Evolutionary conservation across 2,113 vertebrate genomes (phyloP).

Genomic region (Heloderma charlesbogerti): DNA sequence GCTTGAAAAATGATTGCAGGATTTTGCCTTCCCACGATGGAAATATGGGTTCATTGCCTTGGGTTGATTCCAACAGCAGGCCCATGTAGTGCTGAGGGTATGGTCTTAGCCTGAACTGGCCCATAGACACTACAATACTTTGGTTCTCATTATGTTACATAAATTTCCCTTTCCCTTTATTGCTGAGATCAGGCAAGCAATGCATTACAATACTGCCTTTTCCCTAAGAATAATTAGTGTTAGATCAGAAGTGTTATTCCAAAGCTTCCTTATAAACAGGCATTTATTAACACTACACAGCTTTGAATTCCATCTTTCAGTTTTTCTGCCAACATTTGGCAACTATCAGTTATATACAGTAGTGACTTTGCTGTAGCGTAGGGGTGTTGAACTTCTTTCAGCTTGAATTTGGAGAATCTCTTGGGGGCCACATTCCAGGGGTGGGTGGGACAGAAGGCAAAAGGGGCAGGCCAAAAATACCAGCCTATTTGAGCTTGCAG

Average conservation of each 20-base stretch:
- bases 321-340: not conserved
- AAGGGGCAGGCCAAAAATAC: too few species aligned
- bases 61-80: too few species aligned
- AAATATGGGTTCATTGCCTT: not conserved
- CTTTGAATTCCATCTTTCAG: slow-evolving; percentile 45
- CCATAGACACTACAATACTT: not conserved
- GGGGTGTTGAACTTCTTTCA: too few species aligned
- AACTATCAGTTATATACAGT: not conserved
- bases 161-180: too few species aligned
- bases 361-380: too few species aligned
- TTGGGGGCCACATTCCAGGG: too few species aligned
- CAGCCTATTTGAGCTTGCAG: too few species aligned
- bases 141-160: not conserved
- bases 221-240: not conserved
- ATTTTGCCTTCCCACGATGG: not conserved
- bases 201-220: not conserved
- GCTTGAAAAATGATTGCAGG: not conserved
- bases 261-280: slow-evolving; percentile 21
- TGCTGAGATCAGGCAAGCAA: not conserved
- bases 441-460: too few species aligned
- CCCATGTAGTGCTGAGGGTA: not conserved
- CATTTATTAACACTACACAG: slow-evolving; percentile 49
- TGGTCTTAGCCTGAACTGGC: not conserved
- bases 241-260: slow-evolving; percentile 42
- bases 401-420: too few species aligned